Evolutionary conservation across 2,888 invertebrate genomes (phyloP).

Genomic region (Ophion costatus): DNA sequence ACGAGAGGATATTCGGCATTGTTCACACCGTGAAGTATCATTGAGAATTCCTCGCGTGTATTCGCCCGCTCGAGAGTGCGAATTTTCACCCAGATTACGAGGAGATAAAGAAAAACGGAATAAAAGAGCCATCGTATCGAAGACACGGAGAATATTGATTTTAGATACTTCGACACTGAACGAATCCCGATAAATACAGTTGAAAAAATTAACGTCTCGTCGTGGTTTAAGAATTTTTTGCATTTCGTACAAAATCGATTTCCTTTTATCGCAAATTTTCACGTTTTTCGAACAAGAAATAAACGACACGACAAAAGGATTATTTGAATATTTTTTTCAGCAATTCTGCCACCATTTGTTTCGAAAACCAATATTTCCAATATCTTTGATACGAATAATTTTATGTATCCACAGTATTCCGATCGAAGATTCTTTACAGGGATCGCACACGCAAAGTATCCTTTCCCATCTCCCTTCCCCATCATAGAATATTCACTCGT

Average conservation of each 20-base stretch:
- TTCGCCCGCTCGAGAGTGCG: background rate
- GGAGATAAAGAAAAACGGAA: background rate
- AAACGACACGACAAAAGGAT: background rate
- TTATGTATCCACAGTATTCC: background rate
- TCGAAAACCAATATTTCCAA: background rate
- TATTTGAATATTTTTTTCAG: background rate
- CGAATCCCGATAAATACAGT: background rate
- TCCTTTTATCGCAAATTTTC: background rate
- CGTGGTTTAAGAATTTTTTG: background rate
- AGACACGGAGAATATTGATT: background rate
- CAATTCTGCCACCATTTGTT: background rate
- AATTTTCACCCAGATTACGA: background rate
- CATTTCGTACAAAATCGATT: background rate
- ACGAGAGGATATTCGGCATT: constrained; percentile 22
- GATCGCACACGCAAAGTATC: background rate
- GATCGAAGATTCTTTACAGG: background rate
- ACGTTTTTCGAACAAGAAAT: background rate
- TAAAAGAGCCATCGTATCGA: background rate
- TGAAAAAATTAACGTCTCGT: background rate
- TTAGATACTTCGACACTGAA: background rate
- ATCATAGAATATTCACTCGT: constrained; percentile 8
- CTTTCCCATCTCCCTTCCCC: background rate
- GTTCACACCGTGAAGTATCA: background rate
- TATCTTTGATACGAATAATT: background rate
- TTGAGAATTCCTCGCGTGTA: background rate